Evolutionary conservation across 2,113 vertebrate species (phyloP).

Genomic region (Cinclus cinclus): DNA sequence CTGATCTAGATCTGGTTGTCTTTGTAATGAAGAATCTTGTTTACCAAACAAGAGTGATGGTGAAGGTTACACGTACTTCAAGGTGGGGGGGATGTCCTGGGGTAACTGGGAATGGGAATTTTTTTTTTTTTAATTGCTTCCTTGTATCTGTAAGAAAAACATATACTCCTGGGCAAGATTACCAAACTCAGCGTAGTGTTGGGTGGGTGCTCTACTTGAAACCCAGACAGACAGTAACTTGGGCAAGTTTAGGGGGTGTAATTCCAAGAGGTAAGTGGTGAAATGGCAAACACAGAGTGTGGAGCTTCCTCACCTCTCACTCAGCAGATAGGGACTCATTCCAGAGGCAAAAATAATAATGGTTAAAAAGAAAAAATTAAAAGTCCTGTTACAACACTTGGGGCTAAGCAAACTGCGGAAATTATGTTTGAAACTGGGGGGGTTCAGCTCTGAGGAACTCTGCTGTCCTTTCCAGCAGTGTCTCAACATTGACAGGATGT

Average conservation of each 20-base stretch:
- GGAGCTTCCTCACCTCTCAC: neutral
- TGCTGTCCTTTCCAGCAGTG: neutral
- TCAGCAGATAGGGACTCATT: neutral
- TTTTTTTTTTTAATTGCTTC: neutral
- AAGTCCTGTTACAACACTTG: neutral
- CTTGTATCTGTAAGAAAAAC: neutral
- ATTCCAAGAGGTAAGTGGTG: neutral
- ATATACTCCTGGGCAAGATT: neutral
- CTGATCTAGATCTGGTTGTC: neutral
- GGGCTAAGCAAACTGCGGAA: neutral
- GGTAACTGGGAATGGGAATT: neutral
- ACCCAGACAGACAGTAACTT: neutral
- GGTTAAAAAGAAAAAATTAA: neutral
- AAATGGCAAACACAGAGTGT: neutral
- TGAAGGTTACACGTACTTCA: neutral
- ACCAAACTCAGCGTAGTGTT: neutral
- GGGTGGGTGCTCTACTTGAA: neutral
- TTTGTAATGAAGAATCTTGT: neutral
- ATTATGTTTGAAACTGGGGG: neutral
- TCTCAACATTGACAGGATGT: conserved; percentile 54
- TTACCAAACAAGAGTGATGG: neutral
- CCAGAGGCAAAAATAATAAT: neutral
- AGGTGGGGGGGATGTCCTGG: neutral
- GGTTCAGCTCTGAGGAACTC: neutral
- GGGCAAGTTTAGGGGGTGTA: neutral